These are phyloP conservation scores for Eupithecia centaureata DNA, from an alignment of 2,888 invertebrate species.

Conservation along the genomic window DNA sequence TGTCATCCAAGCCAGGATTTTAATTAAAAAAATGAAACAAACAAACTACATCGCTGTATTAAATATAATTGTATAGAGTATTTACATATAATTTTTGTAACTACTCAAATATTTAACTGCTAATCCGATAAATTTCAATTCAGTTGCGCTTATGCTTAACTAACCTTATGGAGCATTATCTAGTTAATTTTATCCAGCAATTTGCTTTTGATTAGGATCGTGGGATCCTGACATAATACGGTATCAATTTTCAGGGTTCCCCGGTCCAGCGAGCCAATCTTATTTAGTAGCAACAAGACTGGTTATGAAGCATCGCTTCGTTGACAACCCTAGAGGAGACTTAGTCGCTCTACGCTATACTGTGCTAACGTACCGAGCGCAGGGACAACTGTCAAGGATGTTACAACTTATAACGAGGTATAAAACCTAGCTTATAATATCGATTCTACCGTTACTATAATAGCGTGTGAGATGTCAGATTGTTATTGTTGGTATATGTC, in stretches of 20 bases:
- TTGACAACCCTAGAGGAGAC: slow-evolving; percentile 78
- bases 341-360: slow-evolving; percentile 86
- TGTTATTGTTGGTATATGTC: too few relatives aligned
- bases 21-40: too few relatives aligned
- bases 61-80: too few relatives aligned
- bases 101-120: background rate
- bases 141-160: background rate
- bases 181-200: background rate
- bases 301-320: slow-evolving; percentile 64
- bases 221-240: background rate
- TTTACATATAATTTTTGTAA: background rate
- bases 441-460: too few relatives aligned
- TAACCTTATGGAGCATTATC: background rate
- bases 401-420: slow-evolving; percentile 86
- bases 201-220: background rate
- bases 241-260: slow-evolving; percentile 58
- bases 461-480: too few relatives aligned
- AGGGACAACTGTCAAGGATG: slow-evolving; percentile 87
- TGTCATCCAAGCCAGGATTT: background rate
- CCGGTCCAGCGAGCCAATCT: slow-evolving; percentile 65
- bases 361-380: slow-evolving; percentile 85
- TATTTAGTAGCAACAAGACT: slow-evolving; percentile 76
- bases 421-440: too few relatives aligned
- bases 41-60: too few relatives aligned
- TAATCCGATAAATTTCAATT: background rate